Percentiles rank a stretch among this genome's conserved stretches.
These are phyloP conservation scores for Xestia rhomboidea DNA, from an alignment of 2,888 invertebrate species.

Conservation along the genomic window DNA sequence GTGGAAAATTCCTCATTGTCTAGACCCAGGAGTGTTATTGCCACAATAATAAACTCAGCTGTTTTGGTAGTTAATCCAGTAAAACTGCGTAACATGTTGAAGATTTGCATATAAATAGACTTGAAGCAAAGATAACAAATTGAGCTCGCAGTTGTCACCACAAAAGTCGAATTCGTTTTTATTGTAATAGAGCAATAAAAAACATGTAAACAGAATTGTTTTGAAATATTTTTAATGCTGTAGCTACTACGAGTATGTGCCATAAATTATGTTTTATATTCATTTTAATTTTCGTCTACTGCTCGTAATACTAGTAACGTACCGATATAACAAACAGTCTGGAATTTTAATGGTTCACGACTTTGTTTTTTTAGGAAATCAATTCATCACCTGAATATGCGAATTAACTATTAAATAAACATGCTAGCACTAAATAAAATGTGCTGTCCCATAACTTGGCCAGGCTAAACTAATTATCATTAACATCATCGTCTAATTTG, in stretches of 20 bases:
- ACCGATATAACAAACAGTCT: background rate
- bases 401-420: background rate
- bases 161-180: conserved; percentile 15
- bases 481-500: too few species aligned
- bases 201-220: background rate
- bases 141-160: background rate
- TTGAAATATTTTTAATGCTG: conserved; percentile 3
- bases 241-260: conserved; percentile 5
- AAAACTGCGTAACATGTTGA: conserved; percentile 7
- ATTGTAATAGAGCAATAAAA: conserved; percentile 20
- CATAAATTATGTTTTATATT: background rate
- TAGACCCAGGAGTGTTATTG: background rate
- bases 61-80: conserved; percentile 5
- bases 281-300: background rate
- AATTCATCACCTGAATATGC: background rate
- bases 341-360: background rate
- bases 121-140: conserved; percentile 1
- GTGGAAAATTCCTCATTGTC: background rate
- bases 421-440: background rate
- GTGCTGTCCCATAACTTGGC: background rate
- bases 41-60: conserved; percentile 5
- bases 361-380: background rate
- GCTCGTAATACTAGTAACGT: background rate
- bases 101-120: conserved; percentile 31
- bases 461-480: too few species aligned